Evolutionary conservation across 2,113 vertebrate species (phyloP), one percentile per base, ranked within the genome.

Genomic region (Rhodinocichla rosea): DNA sequence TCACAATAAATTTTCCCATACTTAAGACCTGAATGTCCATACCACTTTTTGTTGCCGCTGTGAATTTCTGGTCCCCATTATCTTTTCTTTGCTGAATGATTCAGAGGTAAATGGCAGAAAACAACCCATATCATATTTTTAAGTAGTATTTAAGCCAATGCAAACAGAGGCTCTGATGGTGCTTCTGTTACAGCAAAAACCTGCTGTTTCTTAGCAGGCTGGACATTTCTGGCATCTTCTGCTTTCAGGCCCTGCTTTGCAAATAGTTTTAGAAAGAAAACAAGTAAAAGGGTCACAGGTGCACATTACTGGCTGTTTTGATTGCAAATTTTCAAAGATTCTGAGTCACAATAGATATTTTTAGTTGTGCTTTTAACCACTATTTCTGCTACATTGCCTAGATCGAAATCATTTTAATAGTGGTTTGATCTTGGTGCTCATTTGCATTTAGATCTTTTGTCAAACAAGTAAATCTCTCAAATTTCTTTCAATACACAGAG

Each of bases 261-360:
- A 89, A 74, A 70, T 70, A 70, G 39, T 74, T 92, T 74, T 53
- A 39, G 75, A 92, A 92, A 83, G n/a, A 84, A 91, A 94, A 37
- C 75, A 85, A 87, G 73, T 68, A n/a, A 57, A 83, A 79, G 69
- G 45, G 91, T 92, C 50, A 7, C 94, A 95, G 89, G 78, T 96
- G 84, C 87, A 67, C 8, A 15, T 63, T 90, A n/a, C 75, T 83
- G 83, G 4, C 59, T 92, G 81, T 11, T 95, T 94, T 90, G 80
- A 55, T 40, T 77, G 70, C 65, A 70, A 53, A 69, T 95, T 87
- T 91, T 95, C 87, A 92, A 85, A 92, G 84, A 39, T 74, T 86
- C 91, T 96, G 93, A 96, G 67, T 91, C 91, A 94, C 27, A 9
- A 42, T 6, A 30, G 77, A 33, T 95, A 95, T 91, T 95, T 96